Evolutionary conservation across 2,888 invertebrate genomes (phyloP).

Genomic region (Synergus gifuensis): DNA sequence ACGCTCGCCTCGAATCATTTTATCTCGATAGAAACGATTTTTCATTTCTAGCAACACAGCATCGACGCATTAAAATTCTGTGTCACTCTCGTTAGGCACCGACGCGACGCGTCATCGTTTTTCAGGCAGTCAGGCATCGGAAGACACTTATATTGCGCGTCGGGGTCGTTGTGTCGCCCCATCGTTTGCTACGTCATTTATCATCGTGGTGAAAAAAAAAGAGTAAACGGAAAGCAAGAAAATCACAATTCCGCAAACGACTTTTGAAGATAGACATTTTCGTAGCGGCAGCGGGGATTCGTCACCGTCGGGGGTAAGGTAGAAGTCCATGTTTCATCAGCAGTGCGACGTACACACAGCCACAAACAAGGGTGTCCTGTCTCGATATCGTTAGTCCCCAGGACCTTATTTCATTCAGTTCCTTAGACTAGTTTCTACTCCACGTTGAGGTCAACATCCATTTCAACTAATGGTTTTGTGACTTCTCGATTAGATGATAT

Average conservation of each 20-base stretch:
- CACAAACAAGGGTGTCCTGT: constrained; percentile 30
- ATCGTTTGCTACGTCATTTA: constrained; percentile 36
- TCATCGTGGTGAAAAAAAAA: constrained; percentile 11
- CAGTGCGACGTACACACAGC: background rate
- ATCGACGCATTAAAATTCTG: constrained; percentile 37
- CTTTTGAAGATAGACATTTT: constrained; percentile 38
- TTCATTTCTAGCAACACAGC: constrained; percentile 26
- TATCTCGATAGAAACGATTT: constrained; percentile 40
- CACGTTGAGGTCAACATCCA: background rate
- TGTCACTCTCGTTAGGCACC: constrained; percentile 41
- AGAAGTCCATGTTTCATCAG: constrained; percentile 30
- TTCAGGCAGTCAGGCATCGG: background rate
- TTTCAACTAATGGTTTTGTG: constrained; percentile 3
- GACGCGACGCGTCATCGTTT: constrained; percentile 24
- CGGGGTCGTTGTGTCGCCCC: constrained; percentile 28
- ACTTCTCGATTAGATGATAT: background rate
- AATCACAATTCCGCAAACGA: constrained; percentile 41
- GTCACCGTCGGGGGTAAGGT: constrained; percentile 20
- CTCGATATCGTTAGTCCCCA: constrained; percentile 17
- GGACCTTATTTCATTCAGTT: constrained; percentile 14
- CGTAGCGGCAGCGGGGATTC: background rate
- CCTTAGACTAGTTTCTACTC: background rate
- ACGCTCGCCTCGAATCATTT: constrained; percentile 31
- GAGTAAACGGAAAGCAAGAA: constrained; percentile 27
- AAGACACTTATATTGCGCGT: constrained; percentile 30